phyloP scores from a whole-genome alignment of 2,888 invertebrate genomes.

The Tachystola acroxantha region DNA sequence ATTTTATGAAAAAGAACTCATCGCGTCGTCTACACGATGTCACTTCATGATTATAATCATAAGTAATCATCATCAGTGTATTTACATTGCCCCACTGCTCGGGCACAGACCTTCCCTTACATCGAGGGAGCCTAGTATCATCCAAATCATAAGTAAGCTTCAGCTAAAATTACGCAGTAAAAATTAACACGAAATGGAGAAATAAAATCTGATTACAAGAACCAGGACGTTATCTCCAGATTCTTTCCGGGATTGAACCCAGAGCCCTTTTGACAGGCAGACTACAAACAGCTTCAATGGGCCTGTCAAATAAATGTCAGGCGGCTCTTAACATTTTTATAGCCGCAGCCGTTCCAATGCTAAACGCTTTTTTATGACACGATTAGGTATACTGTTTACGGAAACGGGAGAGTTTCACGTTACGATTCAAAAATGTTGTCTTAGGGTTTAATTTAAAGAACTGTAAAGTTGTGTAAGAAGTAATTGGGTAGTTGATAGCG shows the following conservation, averaged over 20 bases:
- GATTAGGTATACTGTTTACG: conserved; percentile 30
- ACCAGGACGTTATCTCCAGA: neutral
- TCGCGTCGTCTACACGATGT: no score
- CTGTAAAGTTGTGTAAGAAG: neutral
- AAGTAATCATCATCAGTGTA: no score
- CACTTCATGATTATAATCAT: no score
- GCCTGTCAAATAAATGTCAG: conserved; percentile 46
- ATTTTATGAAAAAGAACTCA: no score
- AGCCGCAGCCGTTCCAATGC: conserved; percentile 29
- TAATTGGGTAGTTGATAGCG: neutral
- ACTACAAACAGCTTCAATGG: conserved; percentile 11
- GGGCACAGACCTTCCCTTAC: no score
- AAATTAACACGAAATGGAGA: no score
- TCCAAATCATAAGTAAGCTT: no score
- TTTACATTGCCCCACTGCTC: no score
- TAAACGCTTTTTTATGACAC: conserved; percentile 44
- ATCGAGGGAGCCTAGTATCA: no score
- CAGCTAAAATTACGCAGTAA: no score
- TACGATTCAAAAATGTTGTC: conserved; percentile 1
- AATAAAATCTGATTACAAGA: neutral
- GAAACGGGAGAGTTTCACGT: conserved; percentile 1
- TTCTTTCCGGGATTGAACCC: neutral
- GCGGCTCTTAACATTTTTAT: conserved; percentile 38
- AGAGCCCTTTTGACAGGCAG: neutral
- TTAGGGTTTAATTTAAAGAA: neutral